Base-by-base conservation (phyloP, 2,797 vertebrate species). In the Tenualosa ilisha region DNA sequence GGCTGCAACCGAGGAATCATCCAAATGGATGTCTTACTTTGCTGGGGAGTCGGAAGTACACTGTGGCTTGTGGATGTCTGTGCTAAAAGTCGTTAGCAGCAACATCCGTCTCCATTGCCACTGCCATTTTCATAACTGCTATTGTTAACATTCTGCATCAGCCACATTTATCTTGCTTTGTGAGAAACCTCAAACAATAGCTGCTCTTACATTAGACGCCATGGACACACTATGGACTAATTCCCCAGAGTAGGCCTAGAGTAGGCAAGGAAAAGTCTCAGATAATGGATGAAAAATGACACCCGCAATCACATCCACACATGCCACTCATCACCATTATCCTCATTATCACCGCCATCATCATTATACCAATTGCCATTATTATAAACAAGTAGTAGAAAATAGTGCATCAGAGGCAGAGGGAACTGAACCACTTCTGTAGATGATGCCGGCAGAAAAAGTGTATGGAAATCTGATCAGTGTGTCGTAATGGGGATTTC, bases 21-120 rank as follows among this genome's bases (percentile, higher is more conserved):
- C 72, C 72, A 46, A 22, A 40, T 79, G 72, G 72, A 79, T 79
- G 72, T 79, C 72, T 46, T 40, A 22, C 37, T 43, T 79, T 79
- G 72, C 72, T 6, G 72, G 17, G 0, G 17, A 79, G 72, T 40
- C 37, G 20, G 9, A 79, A 43, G 72, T 46, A 37, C 24, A 68
- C 63, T 68, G 24, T 75, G 31, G 68, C 68, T 15, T 75, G 37
- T 15, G 26, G 40, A 17, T 11, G 37, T 22, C 17, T 15, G 72
- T 0, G 7, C 72, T 37, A 22, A 43, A 79, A 72, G 31, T 37
- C 6, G 15, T 43, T 37, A 79, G 0, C 6, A 46, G 40, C 72
- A 79, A 79, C 72, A 43, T 46, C 40, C 72, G 40, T 79, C 37
- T 79, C 40, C 72, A 46, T 79, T 79, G 72, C 43, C 72, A 22